Percentiles rank a stretch among this genome's conserved stretches.
Evolutionary conservation across 2,888 invertebrate genomes (phyloP).

Genomic region (Conus canariensis): DNA sequence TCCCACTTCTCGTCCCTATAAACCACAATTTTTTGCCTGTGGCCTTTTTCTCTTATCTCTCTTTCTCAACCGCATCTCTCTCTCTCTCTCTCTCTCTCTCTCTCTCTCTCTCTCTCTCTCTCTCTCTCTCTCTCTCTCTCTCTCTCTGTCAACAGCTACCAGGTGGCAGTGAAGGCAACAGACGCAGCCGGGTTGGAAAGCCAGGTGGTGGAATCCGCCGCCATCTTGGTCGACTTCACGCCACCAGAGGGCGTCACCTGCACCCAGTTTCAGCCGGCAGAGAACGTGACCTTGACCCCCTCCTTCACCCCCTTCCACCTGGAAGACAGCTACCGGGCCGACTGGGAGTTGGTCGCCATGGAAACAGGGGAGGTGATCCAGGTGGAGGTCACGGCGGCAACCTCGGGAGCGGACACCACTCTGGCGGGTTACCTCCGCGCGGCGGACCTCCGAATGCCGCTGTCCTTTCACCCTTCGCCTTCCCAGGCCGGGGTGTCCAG

Average conservation of each 20-base stretch:
- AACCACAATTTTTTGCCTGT: no score
- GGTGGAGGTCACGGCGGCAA: constrained; percentile 8
- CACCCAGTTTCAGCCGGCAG: background rate
- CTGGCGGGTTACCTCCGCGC: background rate
- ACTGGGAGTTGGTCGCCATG: background rate
- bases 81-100: background rate
- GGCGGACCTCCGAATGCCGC: constrained; percentile 20
- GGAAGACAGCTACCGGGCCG: background rate
- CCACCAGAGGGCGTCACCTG: constrained; percentile 51
- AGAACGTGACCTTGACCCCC: background rate
- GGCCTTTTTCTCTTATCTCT: no score
- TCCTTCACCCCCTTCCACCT: background rate
- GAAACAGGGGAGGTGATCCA: background rate
- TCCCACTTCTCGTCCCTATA: no score
- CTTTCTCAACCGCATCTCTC: background rate
- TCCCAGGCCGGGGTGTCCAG: background rate
- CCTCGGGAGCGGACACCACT: background rate
- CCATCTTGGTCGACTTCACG: constrained; percentile 51
- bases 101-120: background rate
- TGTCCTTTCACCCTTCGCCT: background rate
- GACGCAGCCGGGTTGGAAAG: constrained; percentile 58
- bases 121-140: background rate
- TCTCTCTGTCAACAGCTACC: constrained; percentile 35
- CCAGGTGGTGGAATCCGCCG: constrained; percentile 40
- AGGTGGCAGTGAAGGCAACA: constrained; percentile 51